Evolutionary conservation across 2,113 vertebrate genomes (phyloP), one percentile per base, ranked within the genome.

Genomic region (Erythrocercus mccallii): DNA sequence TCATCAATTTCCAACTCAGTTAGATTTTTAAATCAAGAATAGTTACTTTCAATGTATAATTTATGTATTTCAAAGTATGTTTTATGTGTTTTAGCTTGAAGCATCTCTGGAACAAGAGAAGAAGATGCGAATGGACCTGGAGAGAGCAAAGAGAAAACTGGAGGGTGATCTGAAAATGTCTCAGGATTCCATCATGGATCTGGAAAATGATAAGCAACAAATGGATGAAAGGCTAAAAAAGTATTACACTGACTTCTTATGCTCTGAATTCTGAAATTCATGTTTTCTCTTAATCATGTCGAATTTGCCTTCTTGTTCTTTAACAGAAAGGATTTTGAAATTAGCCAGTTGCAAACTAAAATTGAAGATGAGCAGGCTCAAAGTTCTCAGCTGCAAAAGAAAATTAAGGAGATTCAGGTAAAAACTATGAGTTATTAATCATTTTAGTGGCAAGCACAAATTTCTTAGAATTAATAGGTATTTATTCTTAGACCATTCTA

Each of bases 311-410:
- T 91, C 65, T 80, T 84, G 30, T 71, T 96, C 20, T 89, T 95
- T 83, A 48, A 87, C 95, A 99, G 98, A 94, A 99, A 99, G 79
- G 98, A 98, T 81, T 98, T 98, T 97, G 99, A 99, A 96, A 97
- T 98, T 83, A 97, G 96, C 90, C 97, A 98, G 22, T 74, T 99
- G 53, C 98, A 98, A 95, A 88, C 94, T 83, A 98, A 98, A 96
- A 95, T 97, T 45, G 98, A 99, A 4, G 98, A 98, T 6, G 98
- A 99, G 58, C 98, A 98, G 76, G 96, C 96, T 37, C 97, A 98
- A 18, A 97, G 96, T 61, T 92, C 95, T 47, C 99, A 99, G 58
- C 81, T 98, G 45, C 99, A 99, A 35, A 99, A 99, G 97, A 98
- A 98, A 97, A 98, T 98, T 45, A 98, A 98, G 66, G 98, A 98